phyloP scores from a whole-genome alignment of 1,140 invertebrate species.

The Trypoxylus dichotomus region DNA sequence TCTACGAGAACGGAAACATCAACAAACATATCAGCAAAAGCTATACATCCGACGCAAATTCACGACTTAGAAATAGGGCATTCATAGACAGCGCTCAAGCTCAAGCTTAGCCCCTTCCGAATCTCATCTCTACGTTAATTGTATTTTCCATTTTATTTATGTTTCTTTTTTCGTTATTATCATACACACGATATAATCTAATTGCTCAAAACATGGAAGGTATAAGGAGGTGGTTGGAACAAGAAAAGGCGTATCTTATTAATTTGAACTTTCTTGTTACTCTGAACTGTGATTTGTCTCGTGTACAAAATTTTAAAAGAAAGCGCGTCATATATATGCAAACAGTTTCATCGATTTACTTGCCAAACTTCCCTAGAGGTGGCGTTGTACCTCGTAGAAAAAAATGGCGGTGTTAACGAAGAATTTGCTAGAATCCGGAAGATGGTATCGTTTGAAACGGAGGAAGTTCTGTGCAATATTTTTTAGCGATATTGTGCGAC shows the following conservation, averaged over 20 bases:
- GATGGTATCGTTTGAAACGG: not conserved
- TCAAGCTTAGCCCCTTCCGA: constrained; percentile 7
- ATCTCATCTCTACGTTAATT: not conserved
- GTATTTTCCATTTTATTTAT: not conserved
- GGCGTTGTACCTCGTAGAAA: not conserved
- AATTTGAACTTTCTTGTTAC: not conserved
- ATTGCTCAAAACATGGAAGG: not conserved
- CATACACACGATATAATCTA: not conserved
- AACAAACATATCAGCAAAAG: constrained; percentile 43
- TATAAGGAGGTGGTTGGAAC: not conserved
- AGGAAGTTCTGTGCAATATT: too few species aligned
- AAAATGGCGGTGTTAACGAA: not conserved
- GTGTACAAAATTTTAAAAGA: not conserved
- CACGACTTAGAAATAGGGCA: constrained; percentile 44
- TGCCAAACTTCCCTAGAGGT: not conserved
- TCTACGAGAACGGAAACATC: constrained; percentile 47
- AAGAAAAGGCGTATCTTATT: not conserved
- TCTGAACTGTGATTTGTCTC: not conserved
- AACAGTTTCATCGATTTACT: not conserved
- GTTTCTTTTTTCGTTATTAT: constrained; percentile 10
- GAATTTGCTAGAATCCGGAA: not conserved
- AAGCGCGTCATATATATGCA: not conserved
- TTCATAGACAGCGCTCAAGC: constrained; percentile 42
- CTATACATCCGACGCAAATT: constrained; percentile 45
- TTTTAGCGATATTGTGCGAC: too few species aligned